A percentile compares a stretch with the other conserved stretches of the same genome.
These are phyloP conservation scores for Kryptolebias marmoratus DNA, from an alignment of 2,113 vertebrate genomes.

Conservation along the genomic window DNA sequence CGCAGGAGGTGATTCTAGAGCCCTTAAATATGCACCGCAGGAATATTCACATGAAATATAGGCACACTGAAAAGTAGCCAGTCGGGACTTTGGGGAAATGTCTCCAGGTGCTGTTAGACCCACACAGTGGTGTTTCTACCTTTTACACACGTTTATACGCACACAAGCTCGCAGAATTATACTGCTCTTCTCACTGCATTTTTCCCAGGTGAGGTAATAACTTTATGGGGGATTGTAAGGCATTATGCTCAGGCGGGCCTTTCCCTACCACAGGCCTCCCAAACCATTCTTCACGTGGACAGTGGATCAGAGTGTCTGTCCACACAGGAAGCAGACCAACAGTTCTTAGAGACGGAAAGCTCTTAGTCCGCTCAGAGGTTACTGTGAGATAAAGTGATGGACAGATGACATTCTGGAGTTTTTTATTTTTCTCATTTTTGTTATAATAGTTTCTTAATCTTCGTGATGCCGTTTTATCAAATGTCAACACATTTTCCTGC, in stretches of 20 bases:
- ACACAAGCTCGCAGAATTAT: conserved; percentile 47
- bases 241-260: conserved; percentile 52
- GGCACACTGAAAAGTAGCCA: conserved; percentile 39
- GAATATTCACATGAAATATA: conserved; percentile 36
- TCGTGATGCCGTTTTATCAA: too few species aligned
- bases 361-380: not conserved
- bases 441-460: not conserved
- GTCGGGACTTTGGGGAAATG: conserved; percentile 41
- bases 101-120: conserved; percentile 59
- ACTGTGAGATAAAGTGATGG: not conserved
- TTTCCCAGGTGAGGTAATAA: conserved; percentile 74
- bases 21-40: conserved; percentile 61
- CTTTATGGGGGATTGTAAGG: conserved; percentile 63
- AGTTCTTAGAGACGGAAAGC: not conserved
- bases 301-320: conserved; percentile 42
- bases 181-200: conserved; percentile 57
- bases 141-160: conserved; percentile 38
- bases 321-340: conserved; percentile 14
- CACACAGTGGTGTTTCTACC: conserved; percentile 26
- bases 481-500: too few species aligned
- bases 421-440: not conserved
- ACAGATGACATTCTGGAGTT: not conserved
- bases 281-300: conserved; percentile 54
- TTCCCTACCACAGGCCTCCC: conserved; percentile 57
- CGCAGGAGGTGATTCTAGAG: conserved; percentile 50